These are phyloP conservation scores for Motacilla tschutschensis DNA, from an alignment of 2,113 vertebrate species.

Conservation along the genomic window DNA sequence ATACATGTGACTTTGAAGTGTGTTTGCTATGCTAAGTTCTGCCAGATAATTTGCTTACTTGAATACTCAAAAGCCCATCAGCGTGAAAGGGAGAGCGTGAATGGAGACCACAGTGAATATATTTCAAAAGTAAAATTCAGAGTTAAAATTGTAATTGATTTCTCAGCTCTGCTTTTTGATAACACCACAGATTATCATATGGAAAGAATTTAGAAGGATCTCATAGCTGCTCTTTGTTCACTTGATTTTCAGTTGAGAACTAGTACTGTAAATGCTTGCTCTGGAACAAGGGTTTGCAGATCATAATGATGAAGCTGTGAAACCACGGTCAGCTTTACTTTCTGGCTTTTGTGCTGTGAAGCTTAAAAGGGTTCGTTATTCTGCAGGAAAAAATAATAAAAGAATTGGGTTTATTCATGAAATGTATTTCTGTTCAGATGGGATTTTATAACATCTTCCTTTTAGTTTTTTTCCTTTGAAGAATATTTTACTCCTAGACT, in stretches of 20 bases:
- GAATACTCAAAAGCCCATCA: slow-evolving; percentile 21
- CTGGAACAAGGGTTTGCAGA: background rate
- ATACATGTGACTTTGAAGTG: background rate
- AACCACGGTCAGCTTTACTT: background rate
- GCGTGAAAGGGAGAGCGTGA: background rate
- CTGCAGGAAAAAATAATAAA: background rate
- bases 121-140: slow-evolving; percentile 1
- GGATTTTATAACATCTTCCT: background rate
- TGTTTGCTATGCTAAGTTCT: slow-evolving; percentile 14
- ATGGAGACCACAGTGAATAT: slow-evolving; percentile 27
- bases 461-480: background rate
- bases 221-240: slow-evolving; percentile 7
- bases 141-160: slow-evolving; percentile 28
- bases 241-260: slow-evolving; percentile 21
- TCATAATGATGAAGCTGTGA: background rate
- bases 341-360: background rate
- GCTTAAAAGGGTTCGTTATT: background rate
- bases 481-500: background rate
- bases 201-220: slow-evolving; percentile 17
- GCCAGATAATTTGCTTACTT: slow-evolving; percentile 26
- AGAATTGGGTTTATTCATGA: background rate
- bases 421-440: background rate
- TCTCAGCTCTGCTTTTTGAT: slow-evolving; percentile 36
- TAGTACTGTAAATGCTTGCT: slow-evolving; percentile 17
- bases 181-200: slow-evolving; percentile 25